phyloP scores from a whole-genome alignment of 2,888 invertebrate species.

The Macaria liturata region DNA sequence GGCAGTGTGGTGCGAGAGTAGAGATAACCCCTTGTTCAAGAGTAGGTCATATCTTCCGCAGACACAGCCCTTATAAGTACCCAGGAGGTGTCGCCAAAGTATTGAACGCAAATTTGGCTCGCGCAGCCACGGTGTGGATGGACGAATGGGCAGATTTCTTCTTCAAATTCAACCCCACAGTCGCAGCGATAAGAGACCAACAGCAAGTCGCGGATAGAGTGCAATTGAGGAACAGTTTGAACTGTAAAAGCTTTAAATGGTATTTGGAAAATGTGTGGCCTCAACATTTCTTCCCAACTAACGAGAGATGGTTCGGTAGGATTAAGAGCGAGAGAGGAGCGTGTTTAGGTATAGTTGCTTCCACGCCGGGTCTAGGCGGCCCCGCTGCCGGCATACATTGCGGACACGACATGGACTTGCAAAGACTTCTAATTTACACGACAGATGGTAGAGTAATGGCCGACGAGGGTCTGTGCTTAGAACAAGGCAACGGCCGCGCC shows the following conservation, averaged over 20 bases:
- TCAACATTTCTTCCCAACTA: conserved; percentile 96
- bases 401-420: conserved; percentile 79
- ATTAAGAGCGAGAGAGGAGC: conserved; percentile 82
- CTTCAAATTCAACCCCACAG: conserved; percentile 92
- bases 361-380: conserved; percentile 87
- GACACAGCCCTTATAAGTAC: conserved; percentile 97
- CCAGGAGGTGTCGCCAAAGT: conserved; percentile 95
- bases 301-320: conserved; percentile 94
- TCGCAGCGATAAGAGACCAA: conserved; percentile 80
- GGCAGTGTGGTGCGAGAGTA: conserved; percentile 96
- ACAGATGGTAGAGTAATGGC: conserved; percentile 90
- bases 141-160: conserved; percentile 98
- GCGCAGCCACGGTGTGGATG: conserved; percentile 99
- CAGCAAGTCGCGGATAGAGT: conserved; percentile 86
- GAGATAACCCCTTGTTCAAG: conserved; percentile 97
- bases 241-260: conserved; percentile 96
- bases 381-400: conserved; percentile 87
- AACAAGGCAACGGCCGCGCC: conserved; percentile 85
- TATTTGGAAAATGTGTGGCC: conserved; percentile 98
- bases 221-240: conserved; percentile 86
- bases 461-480: conserved; percentile 94
- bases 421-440: conserved; percentile 89
- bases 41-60: conserved; percentile 96
- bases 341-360: conserved; percentile 67
- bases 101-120: conserved; percentile 94